A percentile compares a stretch with the other conserved stretches of the same genome.
Evolutionary conservation across 2,113 vertebrate species (phyloP).

Genomic region (Dicentrarchus labrax): DNA sequence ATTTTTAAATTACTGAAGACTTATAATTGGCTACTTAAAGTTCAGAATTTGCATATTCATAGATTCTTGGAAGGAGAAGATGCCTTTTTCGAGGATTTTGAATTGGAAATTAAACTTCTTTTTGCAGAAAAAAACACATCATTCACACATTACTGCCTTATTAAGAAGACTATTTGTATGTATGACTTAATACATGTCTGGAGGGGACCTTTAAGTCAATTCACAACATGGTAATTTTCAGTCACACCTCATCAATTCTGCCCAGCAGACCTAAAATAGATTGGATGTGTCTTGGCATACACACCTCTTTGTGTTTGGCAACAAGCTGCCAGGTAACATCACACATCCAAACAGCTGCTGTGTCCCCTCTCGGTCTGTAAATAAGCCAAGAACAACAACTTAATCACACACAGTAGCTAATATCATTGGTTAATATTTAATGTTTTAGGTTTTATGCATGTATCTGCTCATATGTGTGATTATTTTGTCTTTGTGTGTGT

Average conservation of each 20-base stretch:
- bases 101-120: no score
- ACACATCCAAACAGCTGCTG: conserved; percentile 8
- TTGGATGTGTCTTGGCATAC: conserved; percentile 58
- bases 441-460: not conserved
- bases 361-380: conserved; percentile 7
- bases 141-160: no score
- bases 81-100: no score
- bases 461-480: not conserved
- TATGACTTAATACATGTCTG: no score
- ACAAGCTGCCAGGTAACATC: conserved; percentile 45
- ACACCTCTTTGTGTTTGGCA: conserved; percentile 38
- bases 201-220: not conserved
- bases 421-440: not conserved
- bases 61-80: no score
- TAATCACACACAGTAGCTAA: not conserved
- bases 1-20: conserved; percentile 6
- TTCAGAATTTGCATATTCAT: no score
- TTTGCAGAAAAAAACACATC: no score
- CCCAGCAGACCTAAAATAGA: conserved; percentile 48
- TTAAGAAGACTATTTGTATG: no score
- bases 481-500: not conserved
- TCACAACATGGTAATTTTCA: conserved; percentile 34
- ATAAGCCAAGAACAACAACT: not conserved
- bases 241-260: conserved; percentile 53
- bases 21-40: conserved; percentile 1